These are phyloP conservation scores for Sitta europaea DNA, from an alignment of 2,113 vertebrate species.

Conservation along the genomic window DNA sequence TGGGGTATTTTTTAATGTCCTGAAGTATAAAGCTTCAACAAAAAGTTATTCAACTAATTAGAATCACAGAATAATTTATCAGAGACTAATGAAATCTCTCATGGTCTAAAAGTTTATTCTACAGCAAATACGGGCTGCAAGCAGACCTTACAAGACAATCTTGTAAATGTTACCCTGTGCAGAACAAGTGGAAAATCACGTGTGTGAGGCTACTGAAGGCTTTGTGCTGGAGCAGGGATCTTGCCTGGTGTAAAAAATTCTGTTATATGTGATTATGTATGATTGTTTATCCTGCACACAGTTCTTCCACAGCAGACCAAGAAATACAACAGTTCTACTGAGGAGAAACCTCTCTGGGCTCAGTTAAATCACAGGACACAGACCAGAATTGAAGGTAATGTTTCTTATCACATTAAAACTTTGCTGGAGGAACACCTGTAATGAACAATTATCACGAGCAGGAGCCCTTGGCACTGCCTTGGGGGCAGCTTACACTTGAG, in stretches of 20 bases:
- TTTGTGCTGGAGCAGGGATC: background rate
- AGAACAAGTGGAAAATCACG: rapidly evolving
- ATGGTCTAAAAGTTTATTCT: background rate
- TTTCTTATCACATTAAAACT: background rate
- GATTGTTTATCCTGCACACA: background rate
- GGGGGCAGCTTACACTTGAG: background rate
- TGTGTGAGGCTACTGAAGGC: background rate
- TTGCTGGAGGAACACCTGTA: background rate
- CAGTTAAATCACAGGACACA: background rate
- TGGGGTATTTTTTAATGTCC: background rate
- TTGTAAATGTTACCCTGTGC: too few species aligned
- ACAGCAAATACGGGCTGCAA: background rate
- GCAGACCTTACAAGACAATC: background rate
- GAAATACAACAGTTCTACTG: background rate
- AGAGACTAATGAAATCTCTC: background rate
- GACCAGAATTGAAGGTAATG: background rate
- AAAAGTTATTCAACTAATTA: background rate
- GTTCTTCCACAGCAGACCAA: background rate
- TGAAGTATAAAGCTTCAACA: background rate
- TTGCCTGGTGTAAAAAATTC: background rate
- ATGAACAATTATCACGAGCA: background rate
- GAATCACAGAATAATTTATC: background rate
- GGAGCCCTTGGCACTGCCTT: background rate
- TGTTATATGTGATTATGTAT: rapidly evolving
- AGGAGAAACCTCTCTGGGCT: background rate